A percentile compares a stretch with the other conserved stretches of the same genome.
Conservation (phyloP, 2,113 vertebrate genomes). For the Ammodytes dubius region DNA sequence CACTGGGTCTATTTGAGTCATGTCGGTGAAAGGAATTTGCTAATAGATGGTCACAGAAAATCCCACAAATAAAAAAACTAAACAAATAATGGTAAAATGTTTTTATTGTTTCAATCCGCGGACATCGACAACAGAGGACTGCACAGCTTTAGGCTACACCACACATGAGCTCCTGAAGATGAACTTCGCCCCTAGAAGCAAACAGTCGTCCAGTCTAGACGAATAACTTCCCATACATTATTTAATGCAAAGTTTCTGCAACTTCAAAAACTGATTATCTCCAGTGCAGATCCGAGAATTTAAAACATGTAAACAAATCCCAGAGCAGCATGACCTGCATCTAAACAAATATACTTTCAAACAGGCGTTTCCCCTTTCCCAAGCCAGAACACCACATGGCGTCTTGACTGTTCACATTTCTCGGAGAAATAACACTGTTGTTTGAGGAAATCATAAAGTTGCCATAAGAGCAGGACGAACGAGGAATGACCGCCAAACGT, state of each 20-base stretch:
- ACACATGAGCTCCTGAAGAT: constrained; percentile 7
- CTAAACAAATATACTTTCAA: background rate
- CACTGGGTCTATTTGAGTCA: background rate
- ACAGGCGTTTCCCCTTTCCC: background rate
- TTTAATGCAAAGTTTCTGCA: background rate
- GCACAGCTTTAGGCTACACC: constrained; percentile 4
- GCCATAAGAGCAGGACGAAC: constrained; percentile 43
- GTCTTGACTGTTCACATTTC: constrained; percentile 42
- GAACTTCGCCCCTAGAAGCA: constrained; percentile 14
- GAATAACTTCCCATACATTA: background rate
- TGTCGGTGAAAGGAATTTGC: constrained; percentile 9
- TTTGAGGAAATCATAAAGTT: constrained; percentile 23
- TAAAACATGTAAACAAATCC: constrained; percentile 6
- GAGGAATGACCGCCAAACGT: constrained; percentile 26
- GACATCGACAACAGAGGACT: constrained; percentile 40
- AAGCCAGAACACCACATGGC: background rate
- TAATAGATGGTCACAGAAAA: background rate
- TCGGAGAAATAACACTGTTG: background rate
- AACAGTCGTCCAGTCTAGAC: constrained; percentile 4
- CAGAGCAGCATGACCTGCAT: background rate
- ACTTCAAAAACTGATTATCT: constrained; percentile 14
- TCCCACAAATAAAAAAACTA: background rate
- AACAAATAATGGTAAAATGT: too few species aligned
- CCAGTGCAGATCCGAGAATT: background rate
- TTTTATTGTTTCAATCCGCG: constrained; percentile 50